These are phyloP conservation scores for Druon quercuslanigerum DNA, from an alignment of 1,140 invertebrate genomes.

Conservation along the genomic window DNA sequence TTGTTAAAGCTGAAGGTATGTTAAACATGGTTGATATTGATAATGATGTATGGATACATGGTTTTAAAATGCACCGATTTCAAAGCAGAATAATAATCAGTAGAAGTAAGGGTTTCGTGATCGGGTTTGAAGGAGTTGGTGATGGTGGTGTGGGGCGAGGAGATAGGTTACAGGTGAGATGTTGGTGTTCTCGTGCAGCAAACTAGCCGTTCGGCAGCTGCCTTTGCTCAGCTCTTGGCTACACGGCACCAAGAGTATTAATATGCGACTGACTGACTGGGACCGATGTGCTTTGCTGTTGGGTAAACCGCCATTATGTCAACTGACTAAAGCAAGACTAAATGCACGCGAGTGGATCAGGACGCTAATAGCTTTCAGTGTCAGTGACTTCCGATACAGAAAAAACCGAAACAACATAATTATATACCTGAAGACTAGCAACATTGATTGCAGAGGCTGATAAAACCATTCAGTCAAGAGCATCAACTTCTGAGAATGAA, in stretches of 20 bases:
- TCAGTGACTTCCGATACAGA: too few relatives aligned
- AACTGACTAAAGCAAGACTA: neutral
- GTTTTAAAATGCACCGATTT: constrained; percentile 23
- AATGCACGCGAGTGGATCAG: constrained; percentile 1
- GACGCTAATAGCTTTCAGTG: too few relatives aligned
- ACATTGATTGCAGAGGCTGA: too few relatives aligned
- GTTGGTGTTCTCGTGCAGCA: constrained; percentile 3
- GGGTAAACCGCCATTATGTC: constrained; percentile 5
- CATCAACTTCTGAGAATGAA: too few relatives aligned
- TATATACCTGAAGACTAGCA: too few relatives aligned
- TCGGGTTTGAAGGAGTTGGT: neutral
- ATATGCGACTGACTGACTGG: constrained; percentile 8
- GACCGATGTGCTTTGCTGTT: constrained; percentile 12
- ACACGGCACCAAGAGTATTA: neutral
- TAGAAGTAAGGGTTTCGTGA: constrained; percentile 13
- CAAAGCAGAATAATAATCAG: constrained; percentile 26
- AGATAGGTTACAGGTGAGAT: constrained; percentile 26
- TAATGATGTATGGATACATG: constrained; percentile 9
- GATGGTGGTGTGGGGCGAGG: neutral
- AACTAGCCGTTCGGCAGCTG: neutral
- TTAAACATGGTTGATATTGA: neutral
- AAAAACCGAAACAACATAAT: too few relatives aligned
- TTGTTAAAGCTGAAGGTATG: too few relatives aligned
- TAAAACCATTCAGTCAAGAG: too few relatives aligned
- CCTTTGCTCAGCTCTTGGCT: neutral